Evolutionary conservation across 1,140 invertebrate species (phyloP).

Genomic region (Plectrocnemia conspersa): DNA sequence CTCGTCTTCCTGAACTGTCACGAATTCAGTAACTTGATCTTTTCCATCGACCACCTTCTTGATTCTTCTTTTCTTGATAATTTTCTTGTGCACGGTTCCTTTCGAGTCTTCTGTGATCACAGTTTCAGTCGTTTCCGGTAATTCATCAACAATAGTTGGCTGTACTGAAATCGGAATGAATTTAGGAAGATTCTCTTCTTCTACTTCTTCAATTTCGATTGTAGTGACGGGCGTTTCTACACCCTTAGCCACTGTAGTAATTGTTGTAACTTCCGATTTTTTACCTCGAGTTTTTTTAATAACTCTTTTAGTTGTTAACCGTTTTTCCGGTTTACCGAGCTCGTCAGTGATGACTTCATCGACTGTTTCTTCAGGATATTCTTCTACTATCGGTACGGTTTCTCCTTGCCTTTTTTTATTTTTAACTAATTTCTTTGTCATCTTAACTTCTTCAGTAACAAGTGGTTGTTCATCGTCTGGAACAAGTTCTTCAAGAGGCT

Average conservation of each 20-base stretch:
- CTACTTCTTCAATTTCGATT: slow-evolving; percentile 22
- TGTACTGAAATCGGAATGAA: slow-evolving; percentile 24
- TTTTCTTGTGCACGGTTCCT: slow-evolving; percentile 35
- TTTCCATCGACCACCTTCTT: slow-evolving; percentile 40
- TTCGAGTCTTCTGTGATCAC: slow-evolving; percentile 17
- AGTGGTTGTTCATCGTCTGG: slow-evolving; percentile 26
- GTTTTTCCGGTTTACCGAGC: slow-evolving; percentile 31
- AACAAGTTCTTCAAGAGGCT: slow-evolving; percentile 14
- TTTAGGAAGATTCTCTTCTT: not conserved
- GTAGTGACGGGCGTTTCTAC: slow-evolving; percentile 28
- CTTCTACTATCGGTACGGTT: slow-evolving; percentile 28
- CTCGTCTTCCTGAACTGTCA: slow-evolving; percentile 36
- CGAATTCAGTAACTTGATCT: slow-evolving; percentile 40
- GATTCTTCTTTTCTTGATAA: slow-evolving; percentile 39
- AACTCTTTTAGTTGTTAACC: slow-evolving; percentile 23
- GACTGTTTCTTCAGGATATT: slow-evolving; percentile 41
- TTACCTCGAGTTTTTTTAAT: slow-evolving; percentile 27
- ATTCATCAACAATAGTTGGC: slow-evolving; percentile 30
- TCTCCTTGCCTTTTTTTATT: slow-evolving; percentile 13
- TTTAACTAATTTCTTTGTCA: too few relatives aligned
- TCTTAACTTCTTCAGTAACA: slow-evolving; percentile 37
- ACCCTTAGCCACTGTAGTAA: slow-evolving; percentile 36
- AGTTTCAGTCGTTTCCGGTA: slow-evolving; percentile 26
- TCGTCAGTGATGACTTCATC: slow-evolving; percentile 26
- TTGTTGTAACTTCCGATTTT: slow-evolving; percentile 34